A percentile compares a stretch with the other conserved stretches of the same genome.
phyloP scores from a whole-genome alignment of 2,113 vertebrate genomes.

The Hepsetus odoe region DNA sequence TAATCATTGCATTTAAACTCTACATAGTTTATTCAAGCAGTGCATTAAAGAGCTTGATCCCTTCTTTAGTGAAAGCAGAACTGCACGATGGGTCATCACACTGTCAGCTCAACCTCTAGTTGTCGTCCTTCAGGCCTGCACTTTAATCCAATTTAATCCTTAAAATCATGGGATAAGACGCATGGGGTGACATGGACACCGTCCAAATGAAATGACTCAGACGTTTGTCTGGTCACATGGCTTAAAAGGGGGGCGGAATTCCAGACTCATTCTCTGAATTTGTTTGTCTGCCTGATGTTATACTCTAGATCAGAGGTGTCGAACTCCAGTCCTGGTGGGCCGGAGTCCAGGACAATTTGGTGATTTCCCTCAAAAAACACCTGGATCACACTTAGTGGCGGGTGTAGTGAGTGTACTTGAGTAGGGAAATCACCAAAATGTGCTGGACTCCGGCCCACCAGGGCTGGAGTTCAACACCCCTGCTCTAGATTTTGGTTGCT shows the following conservation, averaged over 20 bases:
- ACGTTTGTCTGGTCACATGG: neutral
- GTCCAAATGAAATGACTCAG: neutral
- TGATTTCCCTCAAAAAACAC: no score
- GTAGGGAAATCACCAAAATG: no score
- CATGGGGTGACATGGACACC: constrained; percentile 1
- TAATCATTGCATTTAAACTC: no score
- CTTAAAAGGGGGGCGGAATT: neutral
- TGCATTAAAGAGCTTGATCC: neutral
- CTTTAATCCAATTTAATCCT: constrained; percentile 37
- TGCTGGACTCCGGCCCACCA: no score
- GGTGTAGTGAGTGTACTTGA: no score
- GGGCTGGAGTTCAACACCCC: no score
- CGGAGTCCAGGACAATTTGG: no score
- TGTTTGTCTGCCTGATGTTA: neutral
- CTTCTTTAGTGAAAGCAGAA: neutral
- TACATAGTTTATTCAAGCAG: neutral
- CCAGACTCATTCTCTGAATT: neutral
- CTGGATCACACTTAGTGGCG: no score
- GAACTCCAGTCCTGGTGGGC: no score
- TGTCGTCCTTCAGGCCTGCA: constrained; percentile 6
- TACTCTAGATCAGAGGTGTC: no score
- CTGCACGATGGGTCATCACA: constrained; percentile 9
- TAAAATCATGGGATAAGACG: constrained; percentile 29
- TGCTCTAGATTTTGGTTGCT: no score
- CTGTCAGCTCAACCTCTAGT: neutral